These are phyloP conservation scores for Equus przewalskii DNA, from an alignment of 2,113 vertebrate genomes.

Conservation along the genomic window DNA sequence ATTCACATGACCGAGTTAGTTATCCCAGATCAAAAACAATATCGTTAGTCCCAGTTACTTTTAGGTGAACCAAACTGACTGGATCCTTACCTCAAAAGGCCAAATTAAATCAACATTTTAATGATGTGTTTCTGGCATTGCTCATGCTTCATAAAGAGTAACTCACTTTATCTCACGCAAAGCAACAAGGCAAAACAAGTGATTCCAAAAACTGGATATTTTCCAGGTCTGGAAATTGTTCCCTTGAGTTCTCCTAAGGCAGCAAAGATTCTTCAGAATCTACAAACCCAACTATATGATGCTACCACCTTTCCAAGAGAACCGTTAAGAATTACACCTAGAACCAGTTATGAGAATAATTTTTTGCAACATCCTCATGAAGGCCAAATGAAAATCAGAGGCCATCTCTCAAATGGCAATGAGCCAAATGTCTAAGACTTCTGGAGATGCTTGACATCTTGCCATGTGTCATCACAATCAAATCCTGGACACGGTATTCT, in stretches of 20 bases:
- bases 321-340: conserved; percentile 43
- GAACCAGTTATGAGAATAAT: conserved; percentile 6
- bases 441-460: conserved; percentile 63
- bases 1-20: background rate
- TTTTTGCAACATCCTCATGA: conserved; percentile 34
- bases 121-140: conserved; percentile 62
- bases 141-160: conserved; percentile 73
- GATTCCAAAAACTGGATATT: conserved; percentile 17
- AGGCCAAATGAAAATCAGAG: conserved; percentile 66
- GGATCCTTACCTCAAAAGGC: conserved; percentile 52
- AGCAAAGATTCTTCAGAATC: conserved; percentile 33
- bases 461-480: conserved; percentile 62
- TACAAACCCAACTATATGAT: background rate
- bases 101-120: conserved; percentile 68
- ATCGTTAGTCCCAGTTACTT: conserved; percentile 18
- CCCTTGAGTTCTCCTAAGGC: conserved; percentile 51
- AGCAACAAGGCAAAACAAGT: conserved; percentile 58
- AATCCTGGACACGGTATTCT: conserved; percentile 59
- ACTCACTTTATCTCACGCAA: conserved; percentile 64
- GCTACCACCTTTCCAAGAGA: conserved; percentile 31
- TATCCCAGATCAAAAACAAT: background rate
- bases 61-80: conserved; percentile 18
- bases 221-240: conserved; percentile 63
- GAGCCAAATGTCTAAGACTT: conserved; percentile 62
- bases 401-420: conserved; percentile 63